Evolutionary conservation across 2,113 vertebrate species (phyloP).

Genomic region (Poeciliopsis prolifica): DNA sequence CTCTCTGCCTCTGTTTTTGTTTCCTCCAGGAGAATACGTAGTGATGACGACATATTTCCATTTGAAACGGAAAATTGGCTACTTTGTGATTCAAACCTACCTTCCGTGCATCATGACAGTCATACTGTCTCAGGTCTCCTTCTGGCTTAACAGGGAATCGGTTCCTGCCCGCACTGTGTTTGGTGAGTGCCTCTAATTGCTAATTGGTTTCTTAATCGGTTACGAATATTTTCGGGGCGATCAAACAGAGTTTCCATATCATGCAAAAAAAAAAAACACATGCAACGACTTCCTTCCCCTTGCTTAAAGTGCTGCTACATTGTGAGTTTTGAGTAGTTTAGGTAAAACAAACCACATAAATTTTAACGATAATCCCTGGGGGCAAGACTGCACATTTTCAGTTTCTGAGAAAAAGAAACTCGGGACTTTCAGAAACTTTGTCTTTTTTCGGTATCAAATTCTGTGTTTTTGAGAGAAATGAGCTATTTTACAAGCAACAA

Average conservation of each 20-base stretch:
- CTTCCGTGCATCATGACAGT: constrained; percentile 99
- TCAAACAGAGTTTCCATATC: background rate
- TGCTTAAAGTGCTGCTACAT: background rate
- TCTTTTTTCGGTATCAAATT: background rate
- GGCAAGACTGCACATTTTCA: background rate
- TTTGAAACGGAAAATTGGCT: constrained; percentile 98
- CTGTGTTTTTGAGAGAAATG: background rate
- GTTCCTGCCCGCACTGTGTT: constrained; percentile 97
- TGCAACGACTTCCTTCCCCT: background rate
- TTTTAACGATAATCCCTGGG: background rate
- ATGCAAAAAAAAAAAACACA: background rate
- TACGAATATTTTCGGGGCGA: constrained; percentile 1
- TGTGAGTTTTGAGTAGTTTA: background rate
- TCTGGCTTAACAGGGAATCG: constrained; percentile 98
- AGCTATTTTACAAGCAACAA: background rate
- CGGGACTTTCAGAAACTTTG: background rate
- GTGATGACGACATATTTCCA: constrained; percentile 99
- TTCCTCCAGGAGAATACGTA: constrained; percentile 90
- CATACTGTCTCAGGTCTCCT: constrained; percentile 98
- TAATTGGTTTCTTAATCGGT: constrained; percentile 26
- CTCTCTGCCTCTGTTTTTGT: constrained; percentile 47
- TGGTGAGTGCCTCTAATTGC: constrained; percentile 82
- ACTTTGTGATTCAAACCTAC: constrained; percentile 90
- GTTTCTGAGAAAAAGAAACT: background rate
- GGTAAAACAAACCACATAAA: background rate